Evolutionary conservation across 2,797 vertebrate genomes (phyloP), one percentile per base, ranked within the genome.

Genomic region (Urosaurus nigricauda): DNA sequence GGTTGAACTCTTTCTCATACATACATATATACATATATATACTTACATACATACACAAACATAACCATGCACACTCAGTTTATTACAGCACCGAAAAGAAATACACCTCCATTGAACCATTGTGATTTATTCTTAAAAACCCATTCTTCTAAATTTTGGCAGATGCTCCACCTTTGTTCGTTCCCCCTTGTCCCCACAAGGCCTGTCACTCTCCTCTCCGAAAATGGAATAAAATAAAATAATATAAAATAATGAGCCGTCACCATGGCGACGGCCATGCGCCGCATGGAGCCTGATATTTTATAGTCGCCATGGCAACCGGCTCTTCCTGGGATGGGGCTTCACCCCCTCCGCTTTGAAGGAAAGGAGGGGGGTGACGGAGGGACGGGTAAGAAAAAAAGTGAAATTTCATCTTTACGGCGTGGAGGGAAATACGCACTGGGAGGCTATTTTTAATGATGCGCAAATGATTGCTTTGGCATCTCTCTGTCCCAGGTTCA

Each of bases 281-380:
- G 96, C 97, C 95, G 95, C 96, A 96, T 94, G 95, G 96, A 97
- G 96, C 96, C 96, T 96, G 96, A 97, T 97, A 97, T 97, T 97
- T 83, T 97, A 95, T 96, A 93, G 97, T 97, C 96, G 93, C 96
- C 94, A 92, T 95, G 94, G 97, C 94, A 97, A 97, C 96, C 87
- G 94, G 96, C 95, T 97, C 96, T 96, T 94, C 40, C 21, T 63
- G 5, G 24, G 75, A 9, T 40, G 13, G 96, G 95, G 96, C 94
- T 94, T 96, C 94, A 96, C 94, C 95, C 58, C 5, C 95, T 95
- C 93, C 63, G 93, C 94, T 96, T 94, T 84, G 88, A 83, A 90
- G 87, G 19, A 21, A 93, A 85, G 70, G 81, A n/a, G 0, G 2
- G 79, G 68, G 83, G 75, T 73, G 43, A 32, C 32, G 12, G 24